These are phyloP conservation scores for Leptinotarsa haldemani DNA, from an alignment of 2,888 invertebrate genomes.

Conservation along the genomic window DNA sequence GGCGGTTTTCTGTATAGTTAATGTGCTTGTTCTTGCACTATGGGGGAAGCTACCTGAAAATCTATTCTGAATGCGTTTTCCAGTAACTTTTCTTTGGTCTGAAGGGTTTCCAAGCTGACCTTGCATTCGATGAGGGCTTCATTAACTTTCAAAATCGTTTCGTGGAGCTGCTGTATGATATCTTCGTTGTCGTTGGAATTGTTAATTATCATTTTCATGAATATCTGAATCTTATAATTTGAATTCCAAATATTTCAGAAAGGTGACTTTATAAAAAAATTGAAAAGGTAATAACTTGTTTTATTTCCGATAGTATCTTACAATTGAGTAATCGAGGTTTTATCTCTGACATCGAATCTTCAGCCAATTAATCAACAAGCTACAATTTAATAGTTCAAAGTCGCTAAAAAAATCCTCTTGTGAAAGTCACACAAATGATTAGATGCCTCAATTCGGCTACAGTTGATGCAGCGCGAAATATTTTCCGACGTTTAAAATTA, in stretches of 20 bases:
- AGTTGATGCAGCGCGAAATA: slow-evolving; percentile 31
- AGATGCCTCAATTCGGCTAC: background rate
- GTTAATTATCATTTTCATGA: too few species aligned
- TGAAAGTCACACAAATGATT: background rate
- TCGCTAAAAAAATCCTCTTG: background rate
- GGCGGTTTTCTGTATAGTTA: slow-evolving; percentile 74
- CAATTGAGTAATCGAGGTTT: too few species aligned
- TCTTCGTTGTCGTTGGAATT: slow-evolving; percentile 63
- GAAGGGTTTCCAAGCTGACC: slow-evolving; percentile 67
- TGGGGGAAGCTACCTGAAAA: slow-evolving; percentile 72
- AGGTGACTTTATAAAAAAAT: too few species aligned
- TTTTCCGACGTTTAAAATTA: slow-evolving; percentile 40
- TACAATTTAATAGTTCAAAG: too few species aligned
- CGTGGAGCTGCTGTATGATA: slow-evolving; percentile 63
- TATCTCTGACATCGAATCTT: too few species aligned
- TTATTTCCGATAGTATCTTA: too few species aligned
- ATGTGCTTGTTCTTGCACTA: slow-evolving; percentile 72
- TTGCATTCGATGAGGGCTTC: slow-evolving; percentile 66
- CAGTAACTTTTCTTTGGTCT: slow-evolving; percentile 70
- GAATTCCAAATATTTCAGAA: too few species aligned
- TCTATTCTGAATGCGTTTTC: slow-evolving; percentile 76
- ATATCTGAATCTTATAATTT: too few species aligned
- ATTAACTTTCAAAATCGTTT: slow-evolving; percentile 62
- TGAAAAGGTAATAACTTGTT: too few species aligned
- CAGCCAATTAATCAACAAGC: too few species aligned